Evolutionary conservation across 2,888 invertebrate species (phyloP).

Genomic region (Caenorhabditis angaria): DNA sequence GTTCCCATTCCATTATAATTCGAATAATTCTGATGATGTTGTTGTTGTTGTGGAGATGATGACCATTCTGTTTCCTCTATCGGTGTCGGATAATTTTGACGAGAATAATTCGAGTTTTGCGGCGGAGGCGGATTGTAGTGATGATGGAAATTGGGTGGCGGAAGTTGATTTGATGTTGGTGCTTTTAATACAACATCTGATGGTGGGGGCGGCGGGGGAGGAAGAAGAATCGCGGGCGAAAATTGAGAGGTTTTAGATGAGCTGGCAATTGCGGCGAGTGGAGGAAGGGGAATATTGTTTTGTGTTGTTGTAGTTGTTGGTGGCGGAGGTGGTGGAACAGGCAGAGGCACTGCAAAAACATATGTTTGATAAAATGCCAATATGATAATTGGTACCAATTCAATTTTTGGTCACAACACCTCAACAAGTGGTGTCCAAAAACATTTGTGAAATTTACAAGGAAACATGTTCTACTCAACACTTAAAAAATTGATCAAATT

Average conservation of each 20-base stretch:
- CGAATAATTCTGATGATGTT: neutral
- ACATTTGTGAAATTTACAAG: too few species aligned
- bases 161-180: neutral
- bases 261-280: conserved; percentile 15
- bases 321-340: conserved; percentile 1
- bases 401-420: too few species aligned
- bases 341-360: neutral
- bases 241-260: neutral
- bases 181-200: neutral
- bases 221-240: neutral
- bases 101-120: neutral
- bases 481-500: too few species aligned
- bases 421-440: too few species aligned
- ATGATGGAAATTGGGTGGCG: conserved; percentile 5
- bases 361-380: neutral
- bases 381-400: too few species aligned
- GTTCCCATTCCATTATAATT: neutral
- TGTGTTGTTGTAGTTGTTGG: conserved; percentile 10
- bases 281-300: too few species aligned
- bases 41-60: conserved; percentile 5
- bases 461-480: too few species aligned
- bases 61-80: neutral
- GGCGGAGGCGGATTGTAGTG: neutral
- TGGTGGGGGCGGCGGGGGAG: conserved; percentile 28
- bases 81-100: neutral